Evolutionary conservation across 2,797 vertebrate species (phyloP).

Genomic region (Lagodon rhomboides): DNA sequence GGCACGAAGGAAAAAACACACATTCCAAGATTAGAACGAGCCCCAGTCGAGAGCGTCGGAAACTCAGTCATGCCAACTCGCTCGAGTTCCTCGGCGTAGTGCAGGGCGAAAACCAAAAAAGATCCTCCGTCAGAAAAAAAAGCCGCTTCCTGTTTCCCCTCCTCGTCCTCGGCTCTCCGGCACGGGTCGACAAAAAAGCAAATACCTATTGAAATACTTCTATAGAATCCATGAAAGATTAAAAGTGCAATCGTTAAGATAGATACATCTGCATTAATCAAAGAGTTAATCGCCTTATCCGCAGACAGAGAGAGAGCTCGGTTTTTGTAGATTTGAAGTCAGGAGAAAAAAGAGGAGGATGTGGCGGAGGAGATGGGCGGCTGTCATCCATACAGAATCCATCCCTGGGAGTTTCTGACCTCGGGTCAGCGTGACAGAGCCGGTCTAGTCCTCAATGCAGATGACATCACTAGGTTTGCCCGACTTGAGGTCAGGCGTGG

Average conservation of each 20-base stretch:
- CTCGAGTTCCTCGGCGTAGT: constrained; percentile 48
- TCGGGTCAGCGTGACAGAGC: constrained; percentile 72
- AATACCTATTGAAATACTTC: constrained; percentile 71
- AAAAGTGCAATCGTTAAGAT: constrained; percentile 86
- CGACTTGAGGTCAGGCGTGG: constrained; percentile 84
- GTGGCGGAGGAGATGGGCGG: constrained; percentile 47
- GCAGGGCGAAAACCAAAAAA: constrained; percentile 40
- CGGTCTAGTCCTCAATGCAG: constrained; percentile 86
- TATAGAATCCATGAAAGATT: constrained; percentile 76
- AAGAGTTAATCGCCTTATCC: constrained; percentile 58
- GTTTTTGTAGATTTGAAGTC: constrained; percentile 46
- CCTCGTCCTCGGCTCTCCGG: constrained; percentile 45
- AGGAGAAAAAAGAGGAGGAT: constrained; percentile 42
- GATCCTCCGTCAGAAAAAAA: constrained; percentile 57
- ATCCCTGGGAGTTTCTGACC: constrained; percentile 79
- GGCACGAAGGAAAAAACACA: constrained; percentile 51
- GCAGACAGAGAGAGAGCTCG: constrained; percentile 53
- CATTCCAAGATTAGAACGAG: constrained; percentile 58
- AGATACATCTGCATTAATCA: constrained; percentile 75
- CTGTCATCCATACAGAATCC: constrained; percentile 79
- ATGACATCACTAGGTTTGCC: constrained; percentile 85
- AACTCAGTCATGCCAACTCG: constrained; percentile 42
- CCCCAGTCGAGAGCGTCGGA: constrained; percentile 39
- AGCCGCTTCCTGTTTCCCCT: constrained; percentile 42
- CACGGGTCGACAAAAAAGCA: constrained; percentile 70